Evolutionary conservation across 2,888 invertebrate species (phyloP).

Genomic region (Corythucha ciliata): DNA sequence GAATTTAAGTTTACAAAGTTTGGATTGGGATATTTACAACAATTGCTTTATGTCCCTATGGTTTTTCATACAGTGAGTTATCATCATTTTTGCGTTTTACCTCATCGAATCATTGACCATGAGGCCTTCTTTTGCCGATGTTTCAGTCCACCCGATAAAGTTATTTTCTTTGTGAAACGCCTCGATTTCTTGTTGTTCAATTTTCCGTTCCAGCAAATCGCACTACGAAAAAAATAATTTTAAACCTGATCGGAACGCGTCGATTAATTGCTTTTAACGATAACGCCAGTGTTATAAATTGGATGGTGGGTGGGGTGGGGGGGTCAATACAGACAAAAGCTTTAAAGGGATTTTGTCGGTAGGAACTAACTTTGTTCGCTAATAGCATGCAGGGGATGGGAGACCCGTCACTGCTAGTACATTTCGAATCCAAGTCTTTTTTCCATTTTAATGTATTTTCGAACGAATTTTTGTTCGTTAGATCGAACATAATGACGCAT

Average conservation of each 20-base stretch:
- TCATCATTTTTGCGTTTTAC: conserved; percentile 37
- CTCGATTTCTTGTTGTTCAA: conserved; percentile 48
- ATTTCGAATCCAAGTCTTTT: conserved; percentile 49
- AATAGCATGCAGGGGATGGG: conserved; percentile 49
- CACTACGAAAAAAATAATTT: conserved; percentile 44
- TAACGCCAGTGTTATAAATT: too few relatives aligned
- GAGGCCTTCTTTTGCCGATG: conserved; percentile 50
- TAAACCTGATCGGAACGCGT: too few relatives aligned
- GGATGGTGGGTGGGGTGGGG: too few relatives aligned
- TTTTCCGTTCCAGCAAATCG: conserved; percentile 45
- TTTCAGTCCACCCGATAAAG: conserved; percentile 51
- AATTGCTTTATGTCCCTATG: not conserved
- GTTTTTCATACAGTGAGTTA: conserved; percentile 1
- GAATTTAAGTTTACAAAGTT: too few relatives aligned
- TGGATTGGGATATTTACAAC: conserved; percentile 4
- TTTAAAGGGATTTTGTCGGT: too few relatives aligned
- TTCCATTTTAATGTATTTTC: conserved; percentile 51
- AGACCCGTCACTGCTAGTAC: conserved; percentile 46
- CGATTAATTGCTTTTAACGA: too few relatives aligned
- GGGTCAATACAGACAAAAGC: too few relatives aligned
- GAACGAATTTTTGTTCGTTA: conserved; percentile 48
- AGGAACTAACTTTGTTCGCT: conserved; percentile 48
- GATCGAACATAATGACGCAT: conserved; percentile 48
- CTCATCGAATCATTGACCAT: conserved; percentile 50
- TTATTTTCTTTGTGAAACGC: conserved; percentile 48